Evolutionary conservation across 2,113 vertebrate genomes (phyloP).

Genomic region (Dasypus novemcinctus): DNA sequence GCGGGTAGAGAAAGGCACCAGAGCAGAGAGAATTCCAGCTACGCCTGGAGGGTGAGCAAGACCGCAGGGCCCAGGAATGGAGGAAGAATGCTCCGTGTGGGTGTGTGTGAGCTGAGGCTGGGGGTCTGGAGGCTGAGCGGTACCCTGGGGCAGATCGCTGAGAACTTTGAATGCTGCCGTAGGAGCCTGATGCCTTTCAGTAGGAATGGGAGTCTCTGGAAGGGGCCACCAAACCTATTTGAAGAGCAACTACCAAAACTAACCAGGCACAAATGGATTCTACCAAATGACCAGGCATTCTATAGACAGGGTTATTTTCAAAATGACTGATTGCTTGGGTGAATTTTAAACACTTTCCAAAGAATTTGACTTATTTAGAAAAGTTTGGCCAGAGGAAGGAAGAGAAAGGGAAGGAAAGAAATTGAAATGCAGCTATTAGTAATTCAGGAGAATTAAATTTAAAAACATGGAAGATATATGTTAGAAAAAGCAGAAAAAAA

Average conservation of each 20-base stretch:
- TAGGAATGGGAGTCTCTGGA: not conserved
- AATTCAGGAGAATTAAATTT: not conserved
- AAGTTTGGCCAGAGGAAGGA: not conserved
- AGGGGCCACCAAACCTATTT: not conserved
- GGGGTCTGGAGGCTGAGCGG: not conserved
- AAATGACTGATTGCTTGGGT: constrained; percentile 47
- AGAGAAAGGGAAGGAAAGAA: not conserved
- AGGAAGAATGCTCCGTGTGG: not conserved
- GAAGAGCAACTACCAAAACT: constrained; percentile 39
- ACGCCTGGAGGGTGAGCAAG: not conserved
- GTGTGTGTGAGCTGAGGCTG: not conserved
- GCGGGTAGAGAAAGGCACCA: not conserved
- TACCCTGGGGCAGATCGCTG: no score
- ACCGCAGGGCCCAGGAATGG: not conserved
- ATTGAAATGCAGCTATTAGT: not conserved
- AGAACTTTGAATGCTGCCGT: not conserved
- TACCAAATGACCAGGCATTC: not conserved
- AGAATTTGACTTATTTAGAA: constrained; percentile 8
- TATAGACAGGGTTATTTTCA: constrained; percentile 12
- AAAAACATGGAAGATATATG: not conserved
- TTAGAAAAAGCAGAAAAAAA: not conserved
- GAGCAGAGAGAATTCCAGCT: not conserved
- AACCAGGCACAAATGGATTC: not conserved
- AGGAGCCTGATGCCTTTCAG: not conserved
- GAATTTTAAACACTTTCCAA: constrained; percentile 41